Evolutionary conservation across 35 echinoderm and acorn worm genomes (phyloP).

Genomic region (Hemicentrotus pulcherrimus): DNA sequence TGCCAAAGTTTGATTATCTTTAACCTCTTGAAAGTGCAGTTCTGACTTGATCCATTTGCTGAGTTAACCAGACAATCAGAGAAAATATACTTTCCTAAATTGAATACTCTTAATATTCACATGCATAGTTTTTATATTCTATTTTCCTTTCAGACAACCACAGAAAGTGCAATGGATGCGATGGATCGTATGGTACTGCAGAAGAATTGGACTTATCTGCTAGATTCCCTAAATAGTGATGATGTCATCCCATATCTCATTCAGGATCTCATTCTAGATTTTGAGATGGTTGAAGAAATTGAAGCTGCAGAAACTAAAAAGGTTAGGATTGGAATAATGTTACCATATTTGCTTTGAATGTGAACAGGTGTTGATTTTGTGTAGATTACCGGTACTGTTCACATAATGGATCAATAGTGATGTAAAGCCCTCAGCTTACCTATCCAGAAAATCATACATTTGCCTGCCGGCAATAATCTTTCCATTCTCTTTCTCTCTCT

Average conservation of each 20-base stretch:
- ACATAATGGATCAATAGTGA: not conserved
- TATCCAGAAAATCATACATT: not conserved
- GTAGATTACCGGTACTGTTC: not conserved
- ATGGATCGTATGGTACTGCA: conserved; percentile 1
- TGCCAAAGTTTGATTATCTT: too few relatives aligned
- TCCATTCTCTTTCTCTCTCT: too few relatives aligned
- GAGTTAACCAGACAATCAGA: too few relatives aligned
- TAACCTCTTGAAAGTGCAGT: too few relatives aligned
- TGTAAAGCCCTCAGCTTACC: too few relatives aligned
- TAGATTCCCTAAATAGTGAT: conserved; percentile 22
- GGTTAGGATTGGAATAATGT: not conserved
- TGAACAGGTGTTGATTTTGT: not conserved
- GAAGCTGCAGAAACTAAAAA: conserved; percentile 26
- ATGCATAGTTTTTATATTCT: not conserved
- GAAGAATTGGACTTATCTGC: conserved; percentile 42
- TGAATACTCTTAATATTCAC: too few relatives aligned
- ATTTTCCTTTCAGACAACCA: not conserved
- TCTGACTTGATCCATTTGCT: too few relatives aligned
- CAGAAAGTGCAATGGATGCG: not conserved
- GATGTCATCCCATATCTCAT: conserved; percentile 36
- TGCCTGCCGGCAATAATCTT: not conserved
- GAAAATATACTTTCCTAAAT: too few relatives aligned
- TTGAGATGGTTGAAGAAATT: conserved; percentile 34
- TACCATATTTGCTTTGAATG: not conserved
- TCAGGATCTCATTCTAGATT: conserved; percentile 10